These are phyloP conservation scores for Platysternon megacephalum DNA, from an alignment of 2,113 vertebrate species.

Conservation along the genomic window DNA sequence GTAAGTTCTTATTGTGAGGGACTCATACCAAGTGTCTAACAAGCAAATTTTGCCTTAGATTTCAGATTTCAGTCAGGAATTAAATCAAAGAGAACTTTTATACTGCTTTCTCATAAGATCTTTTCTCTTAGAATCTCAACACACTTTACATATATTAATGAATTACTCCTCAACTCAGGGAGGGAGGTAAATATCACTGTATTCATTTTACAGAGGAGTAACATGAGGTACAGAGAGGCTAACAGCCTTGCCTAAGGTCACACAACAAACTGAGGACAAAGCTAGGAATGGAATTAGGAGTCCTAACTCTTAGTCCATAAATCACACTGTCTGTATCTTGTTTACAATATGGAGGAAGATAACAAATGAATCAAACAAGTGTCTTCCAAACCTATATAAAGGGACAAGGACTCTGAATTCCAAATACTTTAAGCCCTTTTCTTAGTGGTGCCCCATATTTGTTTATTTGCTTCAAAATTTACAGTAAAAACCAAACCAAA, in stretches of 20 bases:
- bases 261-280: neutral
- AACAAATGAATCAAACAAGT: neutral
- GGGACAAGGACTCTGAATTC: neutral
- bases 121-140: neutral
- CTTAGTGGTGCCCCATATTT: slow-evolving; percentile 14
- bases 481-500: neutral
- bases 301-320: neutral
- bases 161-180: neutral
- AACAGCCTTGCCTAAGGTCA: neutral
- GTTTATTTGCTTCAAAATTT: neutral
- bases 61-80: slow-evolving; percentile 6
- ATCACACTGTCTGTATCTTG: neutral
- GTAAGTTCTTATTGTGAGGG: neutral
- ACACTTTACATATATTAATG: neutral
- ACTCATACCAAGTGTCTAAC: neutral
- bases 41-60: neutral
- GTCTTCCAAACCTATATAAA: neutral
- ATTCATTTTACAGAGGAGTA: neutral
- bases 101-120: neutral
- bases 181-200: neutral
- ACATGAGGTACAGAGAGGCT: neutral
- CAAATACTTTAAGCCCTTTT: slow-evolving; percentile 47
- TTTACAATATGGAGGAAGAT: neutral
- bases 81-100: neutral
- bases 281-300: neutral